Evolutionary conservation across 1,140 invertebrate species (phyloP).

Genomic region (Drosophila kanapiae): DNA sequence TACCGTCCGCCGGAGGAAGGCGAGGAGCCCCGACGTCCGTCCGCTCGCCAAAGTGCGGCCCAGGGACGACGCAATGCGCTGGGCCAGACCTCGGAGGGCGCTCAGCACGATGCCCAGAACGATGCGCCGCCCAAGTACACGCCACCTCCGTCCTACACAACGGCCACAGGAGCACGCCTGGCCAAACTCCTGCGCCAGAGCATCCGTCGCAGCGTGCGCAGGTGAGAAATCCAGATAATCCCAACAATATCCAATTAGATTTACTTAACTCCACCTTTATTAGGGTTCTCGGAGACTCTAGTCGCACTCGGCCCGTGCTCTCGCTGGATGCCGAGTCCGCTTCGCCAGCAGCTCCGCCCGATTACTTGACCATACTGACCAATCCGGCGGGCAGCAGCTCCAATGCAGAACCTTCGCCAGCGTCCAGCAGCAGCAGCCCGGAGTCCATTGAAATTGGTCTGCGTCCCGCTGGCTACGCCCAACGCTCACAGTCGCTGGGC

Average conservation of each 20-base stretch:
- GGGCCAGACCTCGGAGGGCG: constrained; percentile 22
- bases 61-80: constrained; percentile 49
- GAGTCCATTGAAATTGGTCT: constrained; percentile 68
- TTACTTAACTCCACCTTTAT: not conserved
- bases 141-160: constrained; percentile 95
- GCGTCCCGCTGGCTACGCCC: constrained; percentile 53
- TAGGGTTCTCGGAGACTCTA: constrained; percentile 76
- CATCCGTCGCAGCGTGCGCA: constrained; percentile 91
- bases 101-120: constrained; percentile 86
- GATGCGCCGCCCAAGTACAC: constrained; percentile 97
- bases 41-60: constrained; percentile 52
- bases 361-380: constrained; percentile 85
- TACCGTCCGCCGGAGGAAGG: constrained; percentile 69
- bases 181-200: constrained; percentile 92
- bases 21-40: constrained; percentile 44
- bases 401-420: constrained; percentile 77
- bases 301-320: constrained; percentile 68
- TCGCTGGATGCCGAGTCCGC: constrained; percentile 64
- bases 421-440: constrained; percentile 84
- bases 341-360: constrained; percentile 72
- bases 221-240: constrained; percentile 71
- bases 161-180: constrained; percentile 93
- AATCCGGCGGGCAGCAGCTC: constrained; percentile 74
- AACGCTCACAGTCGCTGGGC: constrained; percentile 69
- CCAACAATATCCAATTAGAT: not conserved